These are phyloP conservation scores for Adelges cooleyi DNA, from an alignment of 1,140 invertebrate species.

Conservation along the genomic window DNA sequence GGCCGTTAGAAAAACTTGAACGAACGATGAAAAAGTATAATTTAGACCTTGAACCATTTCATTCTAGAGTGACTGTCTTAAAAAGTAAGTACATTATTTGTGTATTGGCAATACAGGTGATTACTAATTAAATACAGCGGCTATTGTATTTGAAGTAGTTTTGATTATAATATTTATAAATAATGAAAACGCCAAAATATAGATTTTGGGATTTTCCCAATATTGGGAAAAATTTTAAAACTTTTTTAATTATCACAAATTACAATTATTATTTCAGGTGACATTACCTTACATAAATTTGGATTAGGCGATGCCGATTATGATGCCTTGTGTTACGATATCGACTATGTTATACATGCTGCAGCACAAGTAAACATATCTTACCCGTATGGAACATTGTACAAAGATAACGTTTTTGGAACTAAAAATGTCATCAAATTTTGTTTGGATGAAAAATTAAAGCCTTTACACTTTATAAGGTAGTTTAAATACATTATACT, in stretches of 20 bases:
- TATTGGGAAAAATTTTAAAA: no score
- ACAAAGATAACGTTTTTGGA: conserved; percentile 42
- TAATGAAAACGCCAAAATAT: no score
- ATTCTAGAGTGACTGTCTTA: conserved; percentile 37
- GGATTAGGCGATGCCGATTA: conserved; percentile 43
- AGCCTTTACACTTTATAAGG: conserved; percentile 42
- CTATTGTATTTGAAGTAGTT: no score
- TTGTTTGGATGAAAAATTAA: conserved; percentile 42
- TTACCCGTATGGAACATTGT: conserved; percentile 42
- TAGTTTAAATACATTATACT: no score
- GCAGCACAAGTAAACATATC: conserved; percentile 44
- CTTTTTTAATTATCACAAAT: no score
- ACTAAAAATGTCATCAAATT: conserved; percentile 43
- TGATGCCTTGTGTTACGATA: conserved; percentile 40
- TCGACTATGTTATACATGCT: conserved; percentile 44
- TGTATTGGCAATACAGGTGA: no score
- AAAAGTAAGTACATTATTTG: conserved; percentile 36
- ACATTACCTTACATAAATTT: conserved; percentile 42
- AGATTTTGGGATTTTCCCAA: no score
- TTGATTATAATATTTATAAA: no score
- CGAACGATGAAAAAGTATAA: conserved; percentile 32
- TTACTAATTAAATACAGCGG: no score
- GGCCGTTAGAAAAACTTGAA: conserved; percentile 36
- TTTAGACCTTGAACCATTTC: conserved; percentile 7
- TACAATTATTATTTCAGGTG: no score